Percentiles rank a stretch among this genome's conserved stretches.
phyloP scores from a whole-genome alignment of 2,113 vertebrate species.

The Bettongia penicillata region DNA sequence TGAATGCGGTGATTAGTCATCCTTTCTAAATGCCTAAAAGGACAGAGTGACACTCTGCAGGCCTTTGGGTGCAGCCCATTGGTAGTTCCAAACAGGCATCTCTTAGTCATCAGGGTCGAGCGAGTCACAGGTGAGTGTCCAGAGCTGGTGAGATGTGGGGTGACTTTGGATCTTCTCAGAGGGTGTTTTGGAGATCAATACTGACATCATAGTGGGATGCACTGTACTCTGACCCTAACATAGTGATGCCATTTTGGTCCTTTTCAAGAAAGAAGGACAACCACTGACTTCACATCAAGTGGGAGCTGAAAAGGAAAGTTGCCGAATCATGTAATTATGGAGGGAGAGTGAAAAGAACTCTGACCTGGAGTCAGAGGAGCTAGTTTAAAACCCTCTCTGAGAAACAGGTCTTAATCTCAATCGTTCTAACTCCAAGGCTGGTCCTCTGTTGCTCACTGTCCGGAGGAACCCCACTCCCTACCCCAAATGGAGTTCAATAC shows the following conservation, averaged over 20 bases:
- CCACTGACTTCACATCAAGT: background rate
- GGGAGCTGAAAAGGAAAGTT: background rate
- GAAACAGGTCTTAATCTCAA: background rate
- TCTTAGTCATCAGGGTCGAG: background rate
- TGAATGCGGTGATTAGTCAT: conserved; percentile 63
- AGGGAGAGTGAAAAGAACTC: background rate
- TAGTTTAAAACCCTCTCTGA: background rate
- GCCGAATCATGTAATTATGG: background rate
- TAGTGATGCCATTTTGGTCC: no score
- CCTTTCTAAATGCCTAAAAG: conserved; percentile 32
- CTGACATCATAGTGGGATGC: background rate
- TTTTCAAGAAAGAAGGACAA: no score
- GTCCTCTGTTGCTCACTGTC: background rate
- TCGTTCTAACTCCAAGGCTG: background rate
- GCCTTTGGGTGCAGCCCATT: background rate
- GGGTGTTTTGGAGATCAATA: background rate
- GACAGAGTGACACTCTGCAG: no score
- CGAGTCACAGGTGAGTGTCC: background rate
- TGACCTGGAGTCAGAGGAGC: background rate
- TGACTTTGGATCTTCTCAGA: background rate
- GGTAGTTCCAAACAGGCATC: background rate
- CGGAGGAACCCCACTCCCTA: no score
- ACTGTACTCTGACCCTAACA: no score
- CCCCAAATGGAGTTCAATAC: background rate
- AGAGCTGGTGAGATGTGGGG: background rate